phyloP scores from a whole-genome alignment of 2,113 vertebrate species.

The Accipiter cooperii region DNA sequence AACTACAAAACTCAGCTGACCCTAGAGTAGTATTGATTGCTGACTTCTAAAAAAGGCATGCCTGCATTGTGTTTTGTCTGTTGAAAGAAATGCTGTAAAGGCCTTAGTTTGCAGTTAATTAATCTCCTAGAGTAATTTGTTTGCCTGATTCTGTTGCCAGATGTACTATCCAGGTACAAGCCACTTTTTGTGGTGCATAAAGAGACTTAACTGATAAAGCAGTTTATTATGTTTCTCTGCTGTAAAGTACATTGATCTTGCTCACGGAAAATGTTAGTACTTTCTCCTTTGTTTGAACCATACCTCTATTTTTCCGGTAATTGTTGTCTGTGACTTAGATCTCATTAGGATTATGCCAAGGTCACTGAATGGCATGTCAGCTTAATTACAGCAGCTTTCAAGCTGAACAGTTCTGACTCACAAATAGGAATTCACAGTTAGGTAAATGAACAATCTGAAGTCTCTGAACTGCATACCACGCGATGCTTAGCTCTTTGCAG shows the following conservation, averaged over 20 bases:
- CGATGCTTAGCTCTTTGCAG: not conserved
- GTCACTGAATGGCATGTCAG: constrained; percentile 51
- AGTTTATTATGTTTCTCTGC: constrained; percentile 54
- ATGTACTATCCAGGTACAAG: not conserved
- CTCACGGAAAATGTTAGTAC: constrained; percentile 43
- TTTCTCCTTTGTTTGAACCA: constrained; percentile 30
- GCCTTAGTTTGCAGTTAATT: constrained; percentile 29
- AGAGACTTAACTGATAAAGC: constrained; percentile 34
- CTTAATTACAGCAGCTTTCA: constrained; percentile 37
- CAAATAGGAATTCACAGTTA: constrained; percentile 38
- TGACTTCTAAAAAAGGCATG: not conserved
- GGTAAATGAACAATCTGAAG: constrained; percentile 55
- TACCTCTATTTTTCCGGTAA: constrained; percentile 44
- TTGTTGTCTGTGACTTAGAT: constrained; percentile 65
- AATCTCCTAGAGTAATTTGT: constrained; percentile 48
- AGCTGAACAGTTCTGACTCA: constrained; percentile 42
- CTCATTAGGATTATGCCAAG: constrained; percentile 65
- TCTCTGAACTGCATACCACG: not conserved
- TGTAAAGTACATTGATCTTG: constrained; percentile 36
- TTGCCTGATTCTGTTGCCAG: constrained; percentile 44
- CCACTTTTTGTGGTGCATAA: constrained; percentile 33
- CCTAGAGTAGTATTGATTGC: not conserved
- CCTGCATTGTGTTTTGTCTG: not conserved
- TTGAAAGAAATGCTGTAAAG: constrained; percentile 14
- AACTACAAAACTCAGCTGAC: not conserved